Percentiles rank a stretch among this genome's conserved stretches.
Evolutionary conservation across 2,797 vertebrate genomes (phyloP).

Genomic region (Bradypodion pumilum): DNA sequence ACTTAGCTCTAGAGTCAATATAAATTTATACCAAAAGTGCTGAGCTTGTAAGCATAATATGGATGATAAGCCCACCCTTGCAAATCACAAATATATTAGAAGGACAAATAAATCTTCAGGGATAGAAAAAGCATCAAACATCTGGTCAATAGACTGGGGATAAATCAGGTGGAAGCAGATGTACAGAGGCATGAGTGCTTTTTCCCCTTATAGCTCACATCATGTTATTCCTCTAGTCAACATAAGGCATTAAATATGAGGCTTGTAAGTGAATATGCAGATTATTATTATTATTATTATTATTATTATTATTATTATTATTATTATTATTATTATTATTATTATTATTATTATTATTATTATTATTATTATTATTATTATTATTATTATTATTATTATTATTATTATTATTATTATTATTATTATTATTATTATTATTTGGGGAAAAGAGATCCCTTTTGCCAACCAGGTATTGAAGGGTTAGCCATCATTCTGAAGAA

Average conservation of each 20-base stretch:
- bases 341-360: too few relatives aligned
- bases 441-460: too few relatives aligned
- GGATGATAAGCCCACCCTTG: constrained; percentile 52
- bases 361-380: too few relatives aligned
- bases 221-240: constrained; percentile 66
- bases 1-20: constrained; percentile 7
- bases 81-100: constrained; percentile 60
- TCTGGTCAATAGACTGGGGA: constrained; percentile 58
- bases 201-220: constrained; percentile 50
- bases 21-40: constrained; percentile 51
- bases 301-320: too few relatives aligned
- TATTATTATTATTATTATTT: too few relatives aligned
- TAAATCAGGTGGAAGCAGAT: constrained; percentile 70
- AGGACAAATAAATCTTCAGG: constrained; percentile 64
- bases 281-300: too few relatives aligned
- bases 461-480: background rate
- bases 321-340: too few relatives aligned
- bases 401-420: too few relatives aligned
- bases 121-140: constrained; percentile 54
- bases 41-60: constrained; percentile 55
- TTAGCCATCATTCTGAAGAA: background rate
- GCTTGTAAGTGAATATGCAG: constrained; percentile 37
- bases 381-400: too few relatives aligned
- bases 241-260: constrained; percentile 69
- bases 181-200: constrained; percentile 64